phyloP scores from a whole-genome alignment of 2,113 vertebrate species.

The Mirza zaza region DNA sequence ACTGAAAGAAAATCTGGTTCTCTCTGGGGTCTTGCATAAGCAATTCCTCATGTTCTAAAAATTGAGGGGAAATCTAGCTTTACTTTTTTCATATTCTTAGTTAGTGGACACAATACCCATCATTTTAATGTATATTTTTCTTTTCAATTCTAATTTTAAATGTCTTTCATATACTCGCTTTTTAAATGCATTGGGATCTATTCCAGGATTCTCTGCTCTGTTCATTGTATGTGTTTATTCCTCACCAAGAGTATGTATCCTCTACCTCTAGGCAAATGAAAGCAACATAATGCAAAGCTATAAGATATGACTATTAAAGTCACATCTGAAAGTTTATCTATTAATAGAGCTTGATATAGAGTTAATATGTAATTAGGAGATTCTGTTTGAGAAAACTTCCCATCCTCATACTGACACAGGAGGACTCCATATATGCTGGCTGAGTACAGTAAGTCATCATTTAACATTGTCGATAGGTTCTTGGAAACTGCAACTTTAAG shows the following conservation, averaged over 20 bases:
- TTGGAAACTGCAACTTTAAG: not conserved
- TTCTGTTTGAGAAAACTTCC: not conserved
- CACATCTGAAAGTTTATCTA: not conserved
- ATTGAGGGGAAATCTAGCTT: not conserved
- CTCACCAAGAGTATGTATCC: not conserved
- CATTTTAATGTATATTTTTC: not conserved
- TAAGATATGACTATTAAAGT: not conserved
- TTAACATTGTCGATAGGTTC: not conserved
- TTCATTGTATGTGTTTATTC: not conserved
- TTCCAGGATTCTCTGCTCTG: not conserved
- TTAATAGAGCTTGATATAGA: not conserved
- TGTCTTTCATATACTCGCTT: not conserved
- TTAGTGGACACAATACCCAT: not conserved
- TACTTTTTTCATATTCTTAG: not conserved
- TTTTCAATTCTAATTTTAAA: slow-evolving; percentile 2
- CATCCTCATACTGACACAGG: not conserved
- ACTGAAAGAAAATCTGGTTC: not conserved
- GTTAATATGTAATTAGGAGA: not conserved
- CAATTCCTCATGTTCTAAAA: not conserved
- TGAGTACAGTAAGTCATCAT: not conserved
- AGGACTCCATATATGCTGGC: not conserved
- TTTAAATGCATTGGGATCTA: not conserved
- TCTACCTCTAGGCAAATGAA: not conserved
- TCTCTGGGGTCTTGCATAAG: not conserved
- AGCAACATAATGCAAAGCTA: not conserved